Conservation (phyloP, 2,888 invertebrate species). For the Thecocarcelia acutangulata region DNA sequence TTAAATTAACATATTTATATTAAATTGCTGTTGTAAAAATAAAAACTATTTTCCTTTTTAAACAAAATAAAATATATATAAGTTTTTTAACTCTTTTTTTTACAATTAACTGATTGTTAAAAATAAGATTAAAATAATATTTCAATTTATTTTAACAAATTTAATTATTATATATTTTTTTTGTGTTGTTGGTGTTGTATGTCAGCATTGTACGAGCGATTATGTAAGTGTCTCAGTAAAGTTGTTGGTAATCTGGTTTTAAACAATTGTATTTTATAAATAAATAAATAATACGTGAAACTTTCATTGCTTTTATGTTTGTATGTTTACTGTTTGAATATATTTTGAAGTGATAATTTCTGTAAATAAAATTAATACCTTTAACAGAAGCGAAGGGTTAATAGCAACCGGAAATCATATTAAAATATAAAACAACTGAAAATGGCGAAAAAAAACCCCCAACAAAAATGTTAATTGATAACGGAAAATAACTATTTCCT, state of each 20-base stretch:
- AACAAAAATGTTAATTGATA: conserved; percentile 44
- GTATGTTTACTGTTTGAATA: conserved; percentile 7
- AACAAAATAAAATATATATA: background rate
- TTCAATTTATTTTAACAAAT: no score
- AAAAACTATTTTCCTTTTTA: conserved; percentile 18
- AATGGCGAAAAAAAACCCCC: background rate
- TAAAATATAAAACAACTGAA: conserved; percentile 1
- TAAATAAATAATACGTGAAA: conserved; percentile 52
- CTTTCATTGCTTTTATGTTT: conserved; percentile 54
- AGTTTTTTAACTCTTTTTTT: conserved; percentile 2
- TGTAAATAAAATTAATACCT: conserved; percentile 44
- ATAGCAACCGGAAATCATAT: conserved; percentile 39
- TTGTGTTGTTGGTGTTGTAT: no score
- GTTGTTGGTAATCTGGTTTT: no score
- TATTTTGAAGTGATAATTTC: conserved; percentile 15
- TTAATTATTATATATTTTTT: background rate
- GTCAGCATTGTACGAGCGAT: no score
- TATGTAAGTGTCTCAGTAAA: no score
- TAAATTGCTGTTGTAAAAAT: background rate
- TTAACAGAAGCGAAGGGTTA: background rate
- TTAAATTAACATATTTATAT: background rate
- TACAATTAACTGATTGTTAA: conserved; percentile 18
- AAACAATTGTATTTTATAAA: conserved; percentile 2
- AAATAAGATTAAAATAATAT: conserved; percentile 34
- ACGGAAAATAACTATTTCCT: conserved; percentile 51